phyloP scores from a whole-genome alignment of 1,140 invertebrate species.

The Scaptodrosophila lebanonensis region DNA sequence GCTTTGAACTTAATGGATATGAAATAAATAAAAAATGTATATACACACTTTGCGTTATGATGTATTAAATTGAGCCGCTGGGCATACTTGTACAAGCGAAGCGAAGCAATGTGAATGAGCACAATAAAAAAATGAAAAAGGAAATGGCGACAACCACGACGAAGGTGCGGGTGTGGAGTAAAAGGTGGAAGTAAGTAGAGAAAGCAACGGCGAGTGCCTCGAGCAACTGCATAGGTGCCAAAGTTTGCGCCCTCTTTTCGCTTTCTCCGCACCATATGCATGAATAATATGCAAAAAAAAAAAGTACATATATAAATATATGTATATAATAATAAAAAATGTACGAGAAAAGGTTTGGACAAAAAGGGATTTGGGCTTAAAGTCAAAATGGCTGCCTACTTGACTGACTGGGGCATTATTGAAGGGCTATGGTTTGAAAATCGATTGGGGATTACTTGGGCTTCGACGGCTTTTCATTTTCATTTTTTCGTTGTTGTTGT shows the following conservation, averaged over 20 bases:
- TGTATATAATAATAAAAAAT: conserved; percentile 10
- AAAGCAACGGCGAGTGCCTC: too few species aligned
- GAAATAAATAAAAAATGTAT: conserved; percentile 73
- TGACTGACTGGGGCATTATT: conserved; percentile 59
- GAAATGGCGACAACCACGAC: too few species aligned
- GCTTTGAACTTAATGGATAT: conserved; percentile 74
- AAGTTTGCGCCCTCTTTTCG: too few species aligned
- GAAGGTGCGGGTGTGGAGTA: too few species aligned
- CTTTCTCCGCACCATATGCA: conserved; percentile 45
- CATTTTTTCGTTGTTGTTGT: conserved; percentile 63
- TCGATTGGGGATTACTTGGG: conserved; percentile 66
- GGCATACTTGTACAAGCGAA: too few species aligned
- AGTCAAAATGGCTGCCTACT: conserved; percentile 69
- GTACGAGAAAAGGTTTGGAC: conserved; percentile 36
- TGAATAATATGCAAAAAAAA: conserved; percentile 30
- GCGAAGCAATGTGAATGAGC: too few species aligned
- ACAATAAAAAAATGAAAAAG: too few species aligned
- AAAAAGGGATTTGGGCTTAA: conserved; percentile 32
- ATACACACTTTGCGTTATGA: conserved; percentile 27
- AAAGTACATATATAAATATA: conserved; percentile 9
- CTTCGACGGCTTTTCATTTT: conserved; percentile 65
- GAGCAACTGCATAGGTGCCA: too few species aligned
- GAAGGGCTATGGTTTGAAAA: conserved; percentile 59
- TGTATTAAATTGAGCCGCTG: too few species aligned
- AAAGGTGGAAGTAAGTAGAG: too few species aligned